phyloP scores from a whole-genome alignment of 2,113 vertebrate species.

The Hemiscyllium ocellatum region DNA sequence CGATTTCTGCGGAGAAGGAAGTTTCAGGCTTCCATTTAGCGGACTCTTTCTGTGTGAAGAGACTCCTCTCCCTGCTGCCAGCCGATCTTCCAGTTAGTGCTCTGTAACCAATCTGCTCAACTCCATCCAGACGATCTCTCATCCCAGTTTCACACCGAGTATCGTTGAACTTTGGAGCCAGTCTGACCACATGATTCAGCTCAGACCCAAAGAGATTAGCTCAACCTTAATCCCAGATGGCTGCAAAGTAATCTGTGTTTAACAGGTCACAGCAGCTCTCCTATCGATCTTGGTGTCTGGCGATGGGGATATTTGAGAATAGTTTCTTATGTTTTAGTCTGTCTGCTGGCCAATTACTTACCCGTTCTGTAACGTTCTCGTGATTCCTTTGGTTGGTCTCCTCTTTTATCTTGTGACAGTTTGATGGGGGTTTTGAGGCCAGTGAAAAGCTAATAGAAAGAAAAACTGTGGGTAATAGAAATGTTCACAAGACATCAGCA shows the following conservation, averaged over 20 bases:
- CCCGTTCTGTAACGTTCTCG: not conserved
- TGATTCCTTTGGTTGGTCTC: not conserved
- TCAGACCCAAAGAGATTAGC: not conserved
- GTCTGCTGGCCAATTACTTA: not conserved
- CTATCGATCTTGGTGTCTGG: not conserved
- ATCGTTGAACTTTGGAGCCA: not conserved
- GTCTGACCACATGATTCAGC: not conserved
- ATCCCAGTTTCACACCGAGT: not conserved
- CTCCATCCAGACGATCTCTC: not conserved
- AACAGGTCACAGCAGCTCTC: not conserved
- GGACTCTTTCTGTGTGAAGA: not conserved
- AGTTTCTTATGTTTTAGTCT: not conserved
- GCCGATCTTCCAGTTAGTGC: not conserved
- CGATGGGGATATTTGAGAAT: not conserved
- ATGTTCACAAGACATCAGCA: not conserved
- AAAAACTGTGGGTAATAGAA: not conserved
- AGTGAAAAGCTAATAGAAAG: not conserved
- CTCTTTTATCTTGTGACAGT: not conserved
- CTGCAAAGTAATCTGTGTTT: not conserved
- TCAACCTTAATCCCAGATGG: constrained; percentile 23
- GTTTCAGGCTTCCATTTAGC: not conserved
- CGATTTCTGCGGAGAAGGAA: not conserved
- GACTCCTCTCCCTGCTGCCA: not conserved
- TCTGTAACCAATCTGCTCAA: not conserved
- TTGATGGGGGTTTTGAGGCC: not conserved